phyloP scores from a whole-genome alignment of 2,113 vertebrate genomes.

The Hirundichthys speculiger region DNA sequence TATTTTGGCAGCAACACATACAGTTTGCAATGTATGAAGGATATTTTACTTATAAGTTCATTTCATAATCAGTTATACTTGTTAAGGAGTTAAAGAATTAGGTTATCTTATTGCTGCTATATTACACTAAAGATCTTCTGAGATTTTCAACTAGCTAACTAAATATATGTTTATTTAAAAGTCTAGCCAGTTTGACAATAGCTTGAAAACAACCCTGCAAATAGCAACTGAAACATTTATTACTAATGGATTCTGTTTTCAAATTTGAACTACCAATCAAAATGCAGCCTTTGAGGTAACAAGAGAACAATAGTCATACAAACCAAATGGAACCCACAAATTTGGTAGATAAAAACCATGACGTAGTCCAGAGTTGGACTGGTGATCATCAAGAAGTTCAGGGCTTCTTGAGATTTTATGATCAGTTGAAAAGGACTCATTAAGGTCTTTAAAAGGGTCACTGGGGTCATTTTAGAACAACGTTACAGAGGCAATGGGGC shows the following conservation, averaged over 20 bases:
- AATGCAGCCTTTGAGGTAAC: background rate
- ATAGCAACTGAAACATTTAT: no score
- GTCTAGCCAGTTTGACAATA: no score
- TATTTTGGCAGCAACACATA: no score
- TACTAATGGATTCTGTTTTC: background rate
- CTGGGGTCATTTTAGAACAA: slow-evolving; percentile 31
- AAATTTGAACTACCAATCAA: background rate
- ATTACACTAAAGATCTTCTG: no score
- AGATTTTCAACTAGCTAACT: no score
- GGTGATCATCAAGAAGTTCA: slow-evolving; percentile 47
- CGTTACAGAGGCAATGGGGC: slow-evolving; percentile 4
- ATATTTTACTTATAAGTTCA: no score
- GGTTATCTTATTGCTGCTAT: no score
- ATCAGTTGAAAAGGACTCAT: slow-evolving; percentile 57
- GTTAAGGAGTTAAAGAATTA: no score
- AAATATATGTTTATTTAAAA: background rate
- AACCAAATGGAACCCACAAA: slow-evolving; percentile 6
- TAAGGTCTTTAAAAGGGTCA: slow-evolving; percentile 56
- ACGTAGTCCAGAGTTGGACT: slow-evolving; percentile 50
- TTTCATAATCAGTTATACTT: no score
- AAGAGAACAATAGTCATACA: no score
- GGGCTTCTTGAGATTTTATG: slow-evolving; percentile 53
- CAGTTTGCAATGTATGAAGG: no score
- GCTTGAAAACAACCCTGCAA: no score
- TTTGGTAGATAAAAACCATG: slow-evolving; percentile 4